Base-by-base conservation (phyloP, 1,140 invertebrate species). In the Coelopa frigida region DNA sequence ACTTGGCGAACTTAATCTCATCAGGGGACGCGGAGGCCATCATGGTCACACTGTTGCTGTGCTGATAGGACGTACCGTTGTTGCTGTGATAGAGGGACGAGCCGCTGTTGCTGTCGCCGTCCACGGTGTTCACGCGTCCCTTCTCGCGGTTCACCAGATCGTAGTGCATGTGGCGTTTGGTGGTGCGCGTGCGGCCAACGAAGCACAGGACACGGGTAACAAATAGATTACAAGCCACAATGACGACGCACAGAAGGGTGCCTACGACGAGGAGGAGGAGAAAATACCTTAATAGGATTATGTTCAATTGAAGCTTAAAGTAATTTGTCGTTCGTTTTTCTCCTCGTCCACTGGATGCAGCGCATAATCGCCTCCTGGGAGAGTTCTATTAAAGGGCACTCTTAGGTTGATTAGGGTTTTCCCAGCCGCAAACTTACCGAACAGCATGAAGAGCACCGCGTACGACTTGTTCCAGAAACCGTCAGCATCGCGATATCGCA, bases 151-250 rank as follows among this genome's bases (percentile, higher is more conserved):
- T 55, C 1, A 65, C 64, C 27, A 68, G 37, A 26, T 68, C 55
- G 29, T 68, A 68, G n/a, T 62, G 45, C 55, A 59, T 61, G 36
- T 65, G 57, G 8, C 59, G 23, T 55, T 62, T 50, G 53, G 53
- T 45, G 56, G 48, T 46, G 56, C 61, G 50, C 69, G 51, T 65
- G 6, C 51, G 52, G 3, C 66, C 65, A 44, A 85, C 77, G 43
- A 77, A 78, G 53, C 78, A 83, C n/a, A 90, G 70, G 5, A 84
- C 80, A 43, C 78, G 73, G 26, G 86, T 84, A n/a, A 91, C 87
- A 3, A 83, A 81, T 36, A 88, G 59, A 64, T 91, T 90, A 65
- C 85, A 89, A 61, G 80, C 81, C 3, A 88, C 85, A 52, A 91
- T 85, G 32, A 83, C 80, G 2, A 81, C 49, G 58, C 84, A 87